These are phyloP conservation scores for Stratiomys singularior DNA, from an alignment of 2,888 invertebrate species.

Conservation along the genomic window DNA sequence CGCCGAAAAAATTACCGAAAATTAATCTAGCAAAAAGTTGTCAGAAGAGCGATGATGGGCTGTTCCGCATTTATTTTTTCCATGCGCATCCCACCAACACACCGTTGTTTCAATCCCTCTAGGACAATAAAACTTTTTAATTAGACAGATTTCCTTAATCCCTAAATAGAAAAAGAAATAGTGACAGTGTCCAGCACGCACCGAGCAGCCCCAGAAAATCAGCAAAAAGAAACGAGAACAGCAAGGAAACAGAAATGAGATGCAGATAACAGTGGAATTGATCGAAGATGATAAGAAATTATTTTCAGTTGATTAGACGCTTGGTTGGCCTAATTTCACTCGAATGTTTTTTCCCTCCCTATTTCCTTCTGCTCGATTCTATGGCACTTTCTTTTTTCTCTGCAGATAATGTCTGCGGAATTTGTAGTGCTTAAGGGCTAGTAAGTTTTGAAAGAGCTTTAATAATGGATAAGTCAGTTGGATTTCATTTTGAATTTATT, in stretches of 20 bases:
- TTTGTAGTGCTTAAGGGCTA: neutral
- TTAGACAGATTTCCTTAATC: conserved; percentile 32
- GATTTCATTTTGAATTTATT: neutral
- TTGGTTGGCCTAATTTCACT: conserved; percentile 21
- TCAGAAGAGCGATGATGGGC: neutral
- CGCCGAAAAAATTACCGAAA: conserved; percentile 2
- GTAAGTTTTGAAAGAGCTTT: neutral
- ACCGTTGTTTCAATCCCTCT: neutral
- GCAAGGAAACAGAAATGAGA: neutral
- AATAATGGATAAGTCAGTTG: neutral
- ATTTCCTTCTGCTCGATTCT: neutral
- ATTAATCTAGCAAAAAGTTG: conserved; percentile 32
- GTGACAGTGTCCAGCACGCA: neutral
- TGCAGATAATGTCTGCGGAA: neutral
- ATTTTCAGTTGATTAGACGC: conserved; percentile 18
- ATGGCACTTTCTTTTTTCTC: too few species aligned
- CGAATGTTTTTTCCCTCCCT: neutral
- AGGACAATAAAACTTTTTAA: conserved; percentile 39
- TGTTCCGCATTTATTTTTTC: neutral
- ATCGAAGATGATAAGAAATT: conserved; percentile 23
- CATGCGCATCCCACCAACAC: neutral
- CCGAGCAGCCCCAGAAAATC: too few species aligned
- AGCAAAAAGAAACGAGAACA: neutral
- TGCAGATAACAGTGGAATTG: neutral
- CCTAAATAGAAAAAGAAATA: neutral